Evolutionary conservation across 2,797 vertebrate genomes (phyloP).

Genomic region (Ataeniobius toweri): DNA sequence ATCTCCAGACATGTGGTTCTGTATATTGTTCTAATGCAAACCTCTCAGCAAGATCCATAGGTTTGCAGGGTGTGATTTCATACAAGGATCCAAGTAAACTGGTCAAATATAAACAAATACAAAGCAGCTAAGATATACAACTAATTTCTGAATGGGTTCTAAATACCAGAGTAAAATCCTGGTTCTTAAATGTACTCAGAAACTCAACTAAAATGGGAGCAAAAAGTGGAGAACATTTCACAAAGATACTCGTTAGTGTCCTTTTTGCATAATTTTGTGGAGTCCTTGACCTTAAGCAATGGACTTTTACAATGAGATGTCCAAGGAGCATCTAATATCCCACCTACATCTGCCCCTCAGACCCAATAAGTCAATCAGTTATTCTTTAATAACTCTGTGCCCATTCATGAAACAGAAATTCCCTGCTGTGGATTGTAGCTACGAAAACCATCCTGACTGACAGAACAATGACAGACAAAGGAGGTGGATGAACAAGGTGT

Average conservation of each 20-base stretch:
- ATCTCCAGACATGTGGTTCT: constrained; percentile 3
- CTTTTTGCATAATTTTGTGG: constrained; percentile 30
- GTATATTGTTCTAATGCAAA: neutral
- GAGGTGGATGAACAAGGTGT: constrained; percentile 41
- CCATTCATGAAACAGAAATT: constrained; percentile 51
- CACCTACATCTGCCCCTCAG: constrained; percentile 57
- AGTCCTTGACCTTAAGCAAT: constrained; percentile 11
- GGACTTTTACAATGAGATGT: constrained; percentile 49
- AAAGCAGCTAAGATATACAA: neutral
- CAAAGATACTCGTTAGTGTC: neutral
- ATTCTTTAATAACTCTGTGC: constrained; percentile 54
- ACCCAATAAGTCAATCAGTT: constrained; percentile 74
- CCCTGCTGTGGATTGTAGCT: constrained; percentile 50
- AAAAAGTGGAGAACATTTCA: neutral
- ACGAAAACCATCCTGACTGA: constrained; percentile 62
- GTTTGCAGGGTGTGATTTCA: neutral
- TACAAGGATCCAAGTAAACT: neutral
- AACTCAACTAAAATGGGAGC: neutral
- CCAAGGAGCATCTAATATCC: constrained; percentile 69
- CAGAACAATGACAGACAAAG: constrained; percentile 62
- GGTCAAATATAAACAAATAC: neutral
- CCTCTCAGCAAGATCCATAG: neutral
- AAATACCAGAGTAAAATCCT: neutral
- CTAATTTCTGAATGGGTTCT: neutral
- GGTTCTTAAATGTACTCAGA: constrained; percentile 1